Conservation (phyloP, 2,888 invertebrate genomes). For the Prionchulus punctatus region DNA sequence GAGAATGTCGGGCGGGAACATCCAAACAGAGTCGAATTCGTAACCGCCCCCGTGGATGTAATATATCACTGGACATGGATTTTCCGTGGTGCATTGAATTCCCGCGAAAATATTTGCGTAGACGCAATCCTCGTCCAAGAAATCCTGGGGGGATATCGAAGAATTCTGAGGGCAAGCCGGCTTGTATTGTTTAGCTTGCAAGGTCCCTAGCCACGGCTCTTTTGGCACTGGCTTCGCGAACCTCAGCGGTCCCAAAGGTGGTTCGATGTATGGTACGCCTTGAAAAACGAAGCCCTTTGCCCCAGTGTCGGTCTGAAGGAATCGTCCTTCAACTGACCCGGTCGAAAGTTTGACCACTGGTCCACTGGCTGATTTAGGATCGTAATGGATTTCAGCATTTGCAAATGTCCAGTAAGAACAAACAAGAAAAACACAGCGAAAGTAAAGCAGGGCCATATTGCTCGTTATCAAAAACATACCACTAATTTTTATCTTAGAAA, state of each 20-base stretch:
- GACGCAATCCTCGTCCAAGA: constrained; percentile 10
- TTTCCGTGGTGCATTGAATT: neutral
- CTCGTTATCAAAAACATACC: too few relatives aligned
- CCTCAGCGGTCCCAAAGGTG: constrained; percentile 3
- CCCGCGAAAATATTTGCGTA: constrained; percentile 7
- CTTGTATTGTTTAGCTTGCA: neutral
- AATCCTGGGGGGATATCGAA: neutral
- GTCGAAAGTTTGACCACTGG: too few relatives aligned
- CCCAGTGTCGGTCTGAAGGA: neutral
- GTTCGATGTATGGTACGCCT: constrained; percentile 7
- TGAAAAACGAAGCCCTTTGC: neutral
- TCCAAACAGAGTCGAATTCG: constrained; percentile 9
- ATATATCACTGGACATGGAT: constrained; percentile 8
- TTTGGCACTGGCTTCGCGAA: constrained; percentile 2
- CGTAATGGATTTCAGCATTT: too few relatives aligned
- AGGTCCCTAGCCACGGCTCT: constrained; percentile 1
- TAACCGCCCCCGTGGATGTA: constrained; percentile 13
- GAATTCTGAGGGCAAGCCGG: neutral
- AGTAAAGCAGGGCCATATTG: too few relatives aligned
- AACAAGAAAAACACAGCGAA: too few relatives aligned
- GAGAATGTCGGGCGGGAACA: constrained; percentile 11
- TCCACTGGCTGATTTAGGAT: too few relatives aligned
- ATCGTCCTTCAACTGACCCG: neutral
- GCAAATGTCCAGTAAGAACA: too few relatives aligned
- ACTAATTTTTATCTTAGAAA: too few relatives aligned